These are phyloP conservation scores for Tetragonula carbonaria DNA, from an alignment of 2,888 invertebrate species.

Conservation along the genomic window DNA sequence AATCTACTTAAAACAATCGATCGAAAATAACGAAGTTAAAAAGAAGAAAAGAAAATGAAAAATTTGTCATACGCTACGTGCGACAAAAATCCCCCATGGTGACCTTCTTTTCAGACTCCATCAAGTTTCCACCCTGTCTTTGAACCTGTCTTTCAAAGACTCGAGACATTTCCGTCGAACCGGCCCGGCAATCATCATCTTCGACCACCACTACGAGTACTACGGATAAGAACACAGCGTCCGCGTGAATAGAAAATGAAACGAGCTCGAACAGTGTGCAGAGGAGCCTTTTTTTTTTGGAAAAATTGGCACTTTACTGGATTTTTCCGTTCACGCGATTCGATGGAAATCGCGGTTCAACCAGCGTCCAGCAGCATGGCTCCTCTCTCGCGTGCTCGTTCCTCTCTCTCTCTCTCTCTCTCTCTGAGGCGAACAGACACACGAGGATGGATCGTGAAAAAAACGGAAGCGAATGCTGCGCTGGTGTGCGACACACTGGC, in stretches of 20 bases:
- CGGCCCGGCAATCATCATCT: too few species aligned
- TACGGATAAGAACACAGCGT: background rate
- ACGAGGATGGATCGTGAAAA: conserved; percentile 7
- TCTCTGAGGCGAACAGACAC: background rate
- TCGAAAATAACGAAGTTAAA: too few species aligned
- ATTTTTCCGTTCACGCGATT: background rate
- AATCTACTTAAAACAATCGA: background rate
- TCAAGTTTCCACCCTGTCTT: background rate
- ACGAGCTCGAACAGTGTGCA: background rate
- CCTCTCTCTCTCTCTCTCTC: background rate
- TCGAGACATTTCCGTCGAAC: background rate
- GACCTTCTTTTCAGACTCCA: too few species aligned
- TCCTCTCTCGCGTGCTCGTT: conserved; percentile 10
- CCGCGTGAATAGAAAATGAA: background rate
- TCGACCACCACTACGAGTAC: background rate
- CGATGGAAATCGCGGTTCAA: conserved; percentile 14
- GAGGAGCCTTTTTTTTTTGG: background rate
- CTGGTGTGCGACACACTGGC: conserved; percentile 60
- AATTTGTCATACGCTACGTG: background rate
- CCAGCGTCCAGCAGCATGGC: conserved; percentile 57
- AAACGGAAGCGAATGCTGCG: conserved; percentile 55
- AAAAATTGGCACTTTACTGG: background rate
- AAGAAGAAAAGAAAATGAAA: too few species aligned
- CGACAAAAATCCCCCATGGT: background rate
- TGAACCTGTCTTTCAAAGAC: background rate